Conservation (phyloP, 2,113 vertebrate species). For the Pelmatolapia mariae region DNA sequence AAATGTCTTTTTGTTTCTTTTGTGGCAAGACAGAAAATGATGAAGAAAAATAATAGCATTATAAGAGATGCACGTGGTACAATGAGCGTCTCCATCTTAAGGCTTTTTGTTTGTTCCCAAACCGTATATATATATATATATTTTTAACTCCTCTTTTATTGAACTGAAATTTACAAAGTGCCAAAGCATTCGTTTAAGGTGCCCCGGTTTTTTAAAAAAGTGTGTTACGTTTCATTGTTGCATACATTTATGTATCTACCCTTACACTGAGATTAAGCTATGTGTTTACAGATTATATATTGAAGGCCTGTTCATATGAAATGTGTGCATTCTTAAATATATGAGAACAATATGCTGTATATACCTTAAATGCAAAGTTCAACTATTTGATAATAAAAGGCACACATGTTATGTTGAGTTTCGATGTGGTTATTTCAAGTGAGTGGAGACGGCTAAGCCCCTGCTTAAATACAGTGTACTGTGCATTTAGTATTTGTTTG, state of each 20-base stretch:
- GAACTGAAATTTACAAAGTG: conserved; percentile 29
- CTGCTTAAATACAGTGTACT: background rate
- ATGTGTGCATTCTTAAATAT: conserved; percentile 75
- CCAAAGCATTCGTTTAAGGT: conserved; percentile 75
- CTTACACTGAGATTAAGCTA: conserved; percentile 19
- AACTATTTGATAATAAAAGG: conserved; percentile 64
- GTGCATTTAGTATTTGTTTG: background rate
- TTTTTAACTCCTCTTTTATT: background rate
- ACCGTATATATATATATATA: background rate
- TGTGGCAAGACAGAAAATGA: background rate
- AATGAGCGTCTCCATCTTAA: background rate
- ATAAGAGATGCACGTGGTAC: background rate
- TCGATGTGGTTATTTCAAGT: background rate
- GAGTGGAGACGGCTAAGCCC: background rate
- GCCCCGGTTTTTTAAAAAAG: accelerated
- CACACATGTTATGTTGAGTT: background rate
- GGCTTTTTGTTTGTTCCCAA: background rate
- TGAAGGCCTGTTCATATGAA: conserved; percentile 67
- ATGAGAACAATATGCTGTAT: conserved; percentile 68
- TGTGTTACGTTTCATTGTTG: background rate
- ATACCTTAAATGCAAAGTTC: conserved; percentile 45
- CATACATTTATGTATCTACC: conserved; percentile 32
- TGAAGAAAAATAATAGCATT: background rate
- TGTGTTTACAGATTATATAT: conserved; percentile 73
- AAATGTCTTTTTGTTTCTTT: background rate